Evolutionary conservation across 2,113 vertebrate genomes (phyloP), one percentile per base, ranked within the genome.

Genomic region (Oreochromis aureus): DNA sequence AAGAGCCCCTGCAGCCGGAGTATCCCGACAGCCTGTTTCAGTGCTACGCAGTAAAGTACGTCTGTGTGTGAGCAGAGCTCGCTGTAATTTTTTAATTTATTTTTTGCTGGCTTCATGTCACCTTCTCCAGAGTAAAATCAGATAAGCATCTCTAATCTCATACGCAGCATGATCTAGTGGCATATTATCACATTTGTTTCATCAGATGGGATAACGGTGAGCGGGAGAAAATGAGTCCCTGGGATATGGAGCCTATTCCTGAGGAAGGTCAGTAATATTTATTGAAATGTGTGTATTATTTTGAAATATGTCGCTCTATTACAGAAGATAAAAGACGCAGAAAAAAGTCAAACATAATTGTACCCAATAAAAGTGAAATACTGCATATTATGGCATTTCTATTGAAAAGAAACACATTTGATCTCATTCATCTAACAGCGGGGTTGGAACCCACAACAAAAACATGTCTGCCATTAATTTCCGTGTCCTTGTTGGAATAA

Each of bases 11-110:
- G 93, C 98, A 99, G 92, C 94, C 92, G 1, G 99, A 99, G 82
- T 99, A 99, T 95, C 98, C 98, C 4, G 99, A 99, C 80, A 99
- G 99, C 88, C 97, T 98, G 87, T 99, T 99, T 96, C 99, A 99
- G 96, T 99, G 99, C 96, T 99, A 98, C 89, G 96, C 95, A 84
- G 98, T 99, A n/a, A 97, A 97, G 99, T 99, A 95, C 93, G 98
- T 92, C 19, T 63, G 18, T 3, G 27, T 55, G 15, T 82, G n/a
- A 41, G 58, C 9, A 54, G 6, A 27, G 12, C 12, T 81, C 11
- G 1, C n/a, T 66, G 34, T 66, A 13, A 13, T 66, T 66, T 66
- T 39, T 66, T 5, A 2, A 66, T 66, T 66, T 3, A 3, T 66
- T 13, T 66, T 66, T 66, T 66, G 34, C 22, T 76, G 8, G 36